phyloP scores from a whole-genome alignment of 2,113 vertebrate genomes.

The Ellobius talpinus region DNA sequence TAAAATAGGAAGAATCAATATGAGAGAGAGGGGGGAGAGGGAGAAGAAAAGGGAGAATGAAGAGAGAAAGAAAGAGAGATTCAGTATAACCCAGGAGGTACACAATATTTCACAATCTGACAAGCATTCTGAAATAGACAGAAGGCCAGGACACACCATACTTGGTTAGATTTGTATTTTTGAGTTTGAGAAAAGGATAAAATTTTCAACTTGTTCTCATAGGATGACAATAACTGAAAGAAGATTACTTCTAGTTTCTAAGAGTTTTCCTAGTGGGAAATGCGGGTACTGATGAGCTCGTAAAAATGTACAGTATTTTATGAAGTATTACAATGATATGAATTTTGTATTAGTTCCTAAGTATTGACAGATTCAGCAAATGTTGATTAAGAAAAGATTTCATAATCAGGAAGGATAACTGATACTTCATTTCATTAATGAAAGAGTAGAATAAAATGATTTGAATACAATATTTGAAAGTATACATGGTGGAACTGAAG shows the following conservation, averaged over 20 bases:
- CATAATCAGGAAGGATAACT: not conserved
- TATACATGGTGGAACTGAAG: not conserved
- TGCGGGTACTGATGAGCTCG: not conserved
- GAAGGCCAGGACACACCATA: not conserved
- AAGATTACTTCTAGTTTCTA: not conserved
- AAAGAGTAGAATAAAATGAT: not conserved
- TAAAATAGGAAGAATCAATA: not conserved
- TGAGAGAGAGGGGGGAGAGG: not conserved
- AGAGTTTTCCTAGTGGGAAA: not conserved
- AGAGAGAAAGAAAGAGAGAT: too few species aligned
- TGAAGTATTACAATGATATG: not conserved
- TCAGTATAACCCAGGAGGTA: not conserved
- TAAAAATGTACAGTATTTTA: not conserved
- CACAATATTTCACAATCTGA: not conserved
- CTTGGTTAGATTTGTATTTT: not conserved
- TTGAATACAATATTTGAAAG: not conserved
- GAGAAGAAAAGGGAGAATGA: not conserved
- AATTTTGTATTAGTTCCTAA: not conserved
- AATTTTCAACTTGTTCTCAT: not conserved
- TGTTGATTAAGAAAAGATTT: not conserved
- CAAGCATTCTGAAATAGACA: not conserved
- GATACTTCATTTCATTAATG: not conserved
- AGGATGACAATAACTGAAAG: not conserved
- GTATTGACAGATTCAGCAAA: not conserved
- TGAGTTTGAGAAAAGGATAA: not conserved